A percentile compares a stretch with the other conserved stretches of the same genome.
phyloP scores from a whole-genome alignment of 2,113 vertebrate species.

The Talpa occidentalis region DNA sequence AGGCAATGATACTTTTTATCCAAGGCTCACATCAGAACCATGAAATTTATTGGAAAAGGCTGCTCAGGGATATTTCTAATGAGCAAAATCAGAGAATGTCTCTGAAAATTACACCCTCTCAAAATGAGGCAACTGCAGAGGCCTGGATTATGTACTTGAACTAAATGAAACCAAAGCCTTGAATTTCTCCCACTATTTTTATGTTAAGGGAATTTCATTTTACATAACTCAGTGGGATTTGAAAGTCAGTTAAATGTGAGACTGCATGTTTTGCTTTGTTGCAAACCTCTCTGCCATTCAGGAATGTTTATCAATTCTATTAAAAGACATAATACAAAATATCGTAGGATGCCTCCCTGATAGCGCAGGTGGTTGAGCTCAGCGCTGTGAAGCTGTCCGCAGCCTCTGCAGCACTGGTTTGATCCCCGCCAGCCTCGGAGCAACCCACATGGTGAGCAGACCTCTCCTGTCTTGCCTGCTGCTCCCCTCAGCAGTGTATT shows the following conservation, averaged over 20 bases:
- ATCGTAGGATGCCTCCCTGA: too few species aligned
- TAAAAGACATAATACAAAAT: constrained; percentile 1
- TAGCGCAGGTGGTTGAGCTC: too few species aligned
- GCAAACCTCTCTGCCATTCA: constrained; percentile 23
- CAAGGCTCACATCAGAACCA: constrained; percentile 21
- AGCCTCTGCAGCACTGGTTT: too few species aligned
- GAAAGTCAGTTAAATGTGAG: neutral
- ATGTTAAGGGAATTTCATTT: constrained; percentile 54
- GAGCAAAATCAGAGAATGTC: constrained; percentile 61
- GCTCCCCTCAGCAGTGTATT: too few species aligned
- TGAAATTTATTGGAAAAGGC: constrained; percentile 33
- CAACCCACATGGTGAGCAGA: too few species aligned
- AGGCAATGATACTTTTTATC: constrained; percentile 47
- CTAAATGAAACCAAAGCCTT: constrained; percentile 55
- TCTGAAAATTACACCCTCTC: constrained; percentile 71
- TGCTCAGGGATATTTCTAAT: constrained; percentile 58
- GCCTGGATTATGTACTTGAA: constrained; percentile 11
- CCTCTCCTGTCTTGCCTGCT: too few species aligned
- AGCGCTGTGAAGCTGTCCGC: too few species aligned
- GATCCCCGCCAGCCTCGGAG: too few species aligned
- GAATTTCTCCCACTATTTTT: constrained; percentile 39
- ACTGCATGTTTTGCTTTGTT: neutral
- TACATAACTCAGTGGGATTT: neutral
- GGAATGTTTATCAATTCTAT: constrained; percentile 31
- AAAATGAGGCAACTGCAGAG: constrained; percentile 38